Conservation (phyloP, 2,888 invertebrate species). For the Prosopocoilus inquinatus region DNA sequence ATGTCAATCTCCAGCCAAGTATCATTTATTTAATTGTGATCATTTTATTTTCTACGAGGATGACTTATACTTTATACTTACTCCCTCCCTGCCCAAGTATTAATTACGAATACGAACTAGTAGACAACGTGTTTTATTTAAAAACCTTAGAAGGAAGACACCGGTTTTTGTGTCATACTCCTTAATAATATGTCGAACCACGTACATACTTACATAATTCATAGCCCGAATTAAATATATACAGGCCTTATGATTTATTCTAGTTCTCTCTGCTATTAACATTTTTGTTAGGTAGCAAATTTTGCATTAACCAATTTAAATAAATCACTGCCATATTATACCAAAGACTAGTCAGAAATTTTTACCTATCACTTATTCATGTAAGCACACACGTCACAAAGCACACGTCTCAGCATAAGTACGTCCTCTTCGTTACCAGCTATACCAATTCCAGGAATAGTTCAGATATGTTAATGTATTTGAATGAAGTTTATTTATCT, state of each 20-base stretch:
- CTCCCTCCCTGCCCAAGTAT: not conserved
- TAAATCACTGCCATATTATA: no score
- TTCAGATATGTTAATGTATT: no score
- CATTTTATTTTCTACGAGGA: slow-evolving; percentile 11
- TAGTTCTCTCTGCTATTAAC: no score
- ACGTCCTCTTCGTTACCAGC: no score
- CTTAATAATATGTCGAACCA: slow-evolving; percentile 4
- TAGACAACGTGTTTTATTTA: not conserved
- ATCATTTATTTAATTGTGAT: slow-evolving; percentile 14
- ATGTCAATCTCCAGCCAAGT: slow-evolving; percentile 20
- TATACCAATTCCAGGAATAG: no score
- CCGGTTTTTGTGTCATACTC: slow-evolving; percentile 1
- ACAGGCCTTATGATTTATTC: slow-evolving; percentile 2
- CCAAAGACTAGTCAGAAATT: no score
- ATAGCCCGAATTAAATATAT: slow-evolving; percentile 4
- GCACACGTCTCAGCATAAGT: no score
- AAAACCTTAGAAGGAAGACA: not conserved
- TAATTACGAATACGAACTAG: not conserved
- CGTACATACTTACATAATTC: slow-evolving; percentile 3
- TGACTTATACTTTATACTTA: not conserved
- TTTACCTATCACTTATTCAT: no score
- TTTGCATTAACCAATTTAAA: no score
- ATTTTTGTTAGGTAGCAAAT: no score
- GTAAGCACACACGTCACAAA: no score
- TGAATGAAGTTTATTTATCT: no score